These are phyloP conservation scores for Glomeris maerens DNA, from an alignment of 1,140 invertebrate species.

Conservation along the genomic window DNA sequence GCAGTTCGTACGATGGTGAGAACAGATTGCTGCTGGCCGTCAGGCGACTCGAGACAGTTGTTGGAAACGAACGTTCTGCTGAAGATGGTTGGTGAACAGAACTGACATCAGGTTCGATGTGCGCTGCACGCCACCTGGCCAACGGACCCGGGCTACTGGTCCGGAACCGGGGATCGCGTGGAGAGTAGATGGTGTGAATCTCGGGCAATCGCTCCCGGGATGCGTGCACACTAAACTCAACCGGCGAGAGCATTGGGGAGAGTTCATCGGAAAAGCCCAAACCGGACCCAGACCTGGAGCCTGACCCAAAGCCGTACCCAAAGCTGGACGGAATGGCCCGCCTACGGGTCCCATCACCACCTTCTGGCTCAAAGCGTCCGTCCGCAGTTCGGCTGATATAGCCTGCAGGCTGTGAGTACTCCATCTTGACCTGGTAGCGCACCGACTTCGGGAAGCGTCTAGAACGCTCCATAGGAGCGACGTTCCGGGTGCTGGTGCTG, in stretches of 20 bases:
- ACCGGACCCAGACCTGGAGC: slow-evolving; percentile 37
- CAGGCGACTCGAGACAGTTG: slow-evolving; percentile 35
- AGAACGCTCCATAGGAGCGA: slow-evolving; percentile 15
- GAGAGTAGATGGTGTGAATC: slow-evolving; percentile 22
- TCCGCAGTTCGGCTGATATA: slow-evolving; percentile 54
- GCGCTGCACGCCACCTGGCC: slow-evolving; percentile 42
- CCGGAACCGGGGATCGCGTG: slow-evolving; percentile 39
- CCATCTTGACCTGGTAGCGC: slow-evolving; percentile 24
- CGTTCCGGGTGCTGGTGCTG: slow-evolving; percentile 9
- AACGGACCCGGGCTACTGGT: slow-evolving; percentile 45
- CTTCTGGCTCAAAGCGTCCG: slow-evolving; percentile 41
- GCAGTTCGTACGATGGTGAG: slow-evolving; percentile 48
- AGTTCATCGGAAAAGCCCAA: slow-evolving; percentile 8
- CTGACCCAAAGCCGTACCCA: slow-evolving; percentile 64
- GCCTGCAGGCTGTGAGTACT: slow-evolving; percentile 33
- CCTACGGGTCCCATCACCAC: slow-evolving; percentile 29
- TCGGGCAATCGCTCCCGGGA: neutral
- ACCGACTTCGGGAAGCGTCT: slow-evolving; percentile 18
- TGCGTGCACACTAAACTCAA: slow-evolving; percentile 41
- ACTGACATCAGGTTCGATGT: slow-evolving; percentile 59
- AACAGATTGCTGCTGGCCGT: slow-evolving; percentile 41
- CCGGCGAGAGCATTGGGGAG: slow-evolving; percentile 39
- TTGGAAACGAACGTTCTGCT: slow-evolving; percentile 56
- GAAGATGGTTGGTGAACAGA: slow-evolving; percentile 66
- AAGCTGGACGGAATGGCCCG: slow-evolving; percentile 49